phyloP scores from a whole-genome alignment of 2,113 vertebrate genomes.

The Bagarius yarrelli region DNA sequence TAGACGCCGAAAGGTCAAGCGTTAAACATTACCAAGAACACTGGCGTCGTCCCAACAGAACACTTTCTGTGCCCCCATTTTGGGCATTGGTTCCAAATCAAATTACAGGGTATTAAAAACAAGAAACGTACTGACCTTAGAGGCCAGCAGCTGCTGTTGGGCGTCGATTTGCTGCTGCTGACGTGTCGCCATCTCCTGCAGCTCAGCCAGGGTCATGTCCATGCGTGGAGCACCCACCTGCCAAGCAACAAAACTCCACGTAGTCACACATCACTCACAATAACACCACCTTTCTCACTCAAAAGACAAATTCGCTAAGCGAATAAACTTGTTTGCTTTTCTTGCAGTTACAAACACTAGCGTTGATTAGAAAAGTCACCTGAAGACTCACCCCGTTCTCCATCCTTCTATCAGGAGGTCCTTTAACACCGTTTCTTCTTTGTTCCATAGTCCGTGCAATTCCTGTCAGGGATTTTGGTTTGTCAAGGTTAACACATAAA shows the following conservation, averaged over 20 bases:
- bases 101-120: not conserved
- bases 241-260: not conserved
- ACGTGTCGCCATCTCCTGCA: conserved; percentile 95
- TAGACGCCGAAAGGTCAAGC: conserved; percentile 44
- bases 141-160: conserved; percentile 90
- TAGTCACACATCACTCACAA: not conserved
- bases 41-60: not conserved
- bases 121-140: conserved; percentile 76
- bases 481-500: conserved; percentile 17
- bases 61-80: not conserved
- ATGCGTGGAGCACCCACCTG: conserved; percentile 84
- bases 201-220: conserved; percentile 93
- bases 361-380: not conserved
- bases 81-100: not conserved
- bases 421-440: conserved; percentile 86
- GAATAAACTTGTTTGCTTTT: conserved; percentile 3
- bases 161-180: conserved; percentile 96
- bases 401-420: conserved; percentile 78
- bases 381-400: conserved; percentile 88
- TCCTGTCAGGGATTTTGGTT: conserved; percentile 62
- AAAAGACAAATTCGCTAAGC: not conserved
- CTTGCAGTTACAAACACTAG: not conserved
- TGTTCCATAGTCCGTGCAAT: conserved; percentile 78
- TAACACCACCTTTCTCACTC: not conserved
- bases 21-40: not conserved